Percentiles rank a stretch among this genome's conserved stretches.
These are phyloP conservation scores for Blennius ocellaris DNA, from an alignment of 2,113 vertebrate species.

Conservation along the genomic window DNA sequence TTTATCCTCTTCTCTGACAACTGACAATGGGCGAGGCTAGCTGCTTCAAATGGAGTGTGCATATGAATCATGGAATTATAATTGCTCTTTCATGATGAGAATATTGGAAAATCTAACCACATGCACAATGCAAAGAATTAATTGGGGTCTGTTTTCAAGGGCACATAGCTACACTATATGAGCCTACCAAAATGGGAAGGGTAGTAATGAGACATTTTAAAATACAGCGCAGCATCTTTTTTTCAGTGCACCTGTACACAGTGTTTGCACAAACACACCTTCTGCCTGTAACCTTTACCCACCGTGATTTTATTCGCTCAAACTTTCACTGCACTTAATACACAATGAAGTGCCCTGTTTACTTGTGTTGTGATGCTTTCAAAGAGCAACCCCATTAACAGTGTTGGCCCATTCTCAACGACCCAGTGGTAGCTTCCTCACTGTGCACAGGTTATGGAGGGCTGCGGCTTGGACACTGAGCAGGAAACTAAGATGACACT, in stretches of 20 bases:
- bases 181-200: conserved; percentile 57
- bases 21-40: conserved; percentile 75
- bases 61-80: conserved; percentile 81
- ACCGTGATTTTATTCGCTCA: conserved; percentile 65
- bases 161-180: conserved; percentile 70
- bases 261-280: conserved; percentile 55
- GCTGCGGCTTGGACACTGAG: conserved; percentile 51
- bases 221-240: conserved; percentile 47
- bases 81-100: conserved; percentile 82
- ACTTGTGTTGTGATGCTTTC: conserved; percentile 75
- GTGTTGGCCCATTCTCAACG: conserved; percentile 54
- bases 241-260: conserved; percentile 39
- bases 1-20: conserved; percentile 79
- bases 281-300: conserved; percentile 64
- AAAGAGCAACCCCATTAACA: conserved; percentile 80
- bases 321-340: conserved; percentile 76
- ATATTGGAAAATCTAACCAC: conserved; percentile 78
- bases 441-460: conserved; percentile 55
- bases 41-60: conserved; percentile 76
- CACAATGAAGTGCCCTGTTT: conserved; percentile 67
- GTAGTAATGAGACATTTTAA: conserved; percentile 69
- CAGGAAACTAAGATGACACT: conserved; percentile 65
- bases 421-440: conserved; percentile 61
- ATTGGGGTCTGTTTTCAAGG: conserved; percentile 81
- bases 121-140: conserved; percentile 77